Base-by-base conservation (phyloP, 2,888 invertebrate species). In the Cataglyphis altisquamis region DNA sequence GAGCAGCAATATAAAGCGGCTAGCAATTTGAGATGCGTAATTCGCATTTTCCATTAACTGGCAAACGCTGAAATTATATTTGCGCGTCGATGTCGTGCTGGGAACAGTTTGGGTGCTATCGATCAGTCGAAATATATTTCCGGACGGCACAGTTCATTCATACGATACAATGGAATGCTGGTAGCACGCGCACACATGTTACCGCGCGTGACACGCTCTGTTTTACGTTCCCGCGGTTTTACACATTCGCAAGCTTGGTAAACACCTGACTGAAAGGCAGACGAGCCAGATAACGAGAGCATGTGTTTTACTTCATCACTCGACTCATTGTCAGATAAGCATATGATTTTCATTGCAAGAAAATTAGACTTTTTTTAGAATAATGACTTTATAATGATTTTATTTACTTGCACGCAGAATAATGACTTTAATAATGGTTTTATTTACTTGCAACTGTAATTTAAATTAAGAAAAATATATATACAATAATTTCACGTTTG, bases 71-170 rank as follows among this genome's bases (percentile, higher is more conserved):
- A 25, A 70, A 48, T 78, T 45, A 48, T 60, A 66, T 87, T 88
- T 73, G 73, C 66, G 52, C 64, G 52, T 83, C 57, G 39, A 78
- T 32, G 57, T 36, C 60, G 12, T 25, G n/a, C 39, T 29, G 72
- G 45, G 29, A 60, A 60, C 48, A 63, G 60, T 60, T 88, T 72
- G 67, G 83, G 60, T 75, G 70, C 57, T 88, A 92, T 90, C 90
- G 91, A 91, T 90, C 87, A 85, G 83, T 84, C 83, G 75, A 88
- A 89, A 91, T 90, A 84, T 91, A 87, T 88, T 89, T 86, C 82
- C 88, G 84, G 84, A 87, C 81, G 85, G 55, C 85, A 82, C 52
- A 81, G 87, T 90, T 92, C 90, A 91, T 92, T 92, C 92, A 92
- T 91, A 88, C 82, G 82, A 87, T 77, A 88, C 86, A 88, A 91